Evolutionary conservation across 64 coral and sea anemone species (phyloP), one percentile per base, ranked within the genome.

Genomic region (Orbicella faveolata): DNA sequence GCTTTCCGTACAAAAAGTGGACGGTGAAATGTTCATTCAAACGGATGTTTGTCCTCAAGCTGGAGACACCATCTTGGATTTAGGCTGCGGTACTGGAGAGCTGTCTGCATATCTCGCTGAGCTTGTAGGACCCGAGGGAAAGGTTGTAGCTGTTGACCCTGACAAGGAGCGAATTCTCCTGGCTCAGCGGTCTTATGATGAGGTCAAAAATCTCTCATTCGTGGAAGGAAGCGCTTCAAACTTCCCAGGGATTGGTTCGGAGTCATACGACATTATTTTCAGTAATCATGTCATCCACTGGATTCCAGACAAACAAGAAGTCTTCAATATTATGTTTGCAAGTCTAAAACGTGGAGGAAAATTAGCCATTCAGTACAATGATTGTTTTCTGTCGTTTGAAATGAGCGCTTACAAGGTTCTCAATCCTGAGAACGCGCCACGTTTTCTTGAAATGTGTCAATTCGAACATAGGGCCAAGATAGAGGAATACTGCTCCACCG

Each of bases 261-360:
- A 61, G 21, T 25, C 57, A 11, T 88, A 78, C 72, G 74, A 88
- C 75, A 37, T 77, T 34, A 57, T 88, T 48, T 88, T 88, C 52
- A 61, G 74, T 11, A 88, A 88, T 23, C 78, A 61, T 62, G 87
- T 34, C 15, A 73, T 88, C 9, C 87, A 88, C 55, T 88, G 87
- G 87, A 88, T 88, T 2, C 36, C 87, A 36, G 34, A 88, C 48
- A 88, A 78, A 78, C 33, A 55, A 25, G 23, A 88, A 19, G 74
- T 62, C 64, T 88, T 76, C 0, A 88, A 37, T 3, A 57, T 35
- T 35, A 77, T 77, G 64, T 88, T 73, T 74, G 23, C 1, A 35
- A 78, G 87, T 78, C 33, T 88, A 23, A 88, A 88, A 15, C 34
- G 18, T 18, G 87, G 87, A 4, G 87, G 87, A 9, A 88, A 72